Percentiles rank a stretch among this genome's conserved stretches.
phyloP scores from a whole-genome alignment of 2,797 vertebrate species.

The Lepilemur septentrionalis region DNA sequence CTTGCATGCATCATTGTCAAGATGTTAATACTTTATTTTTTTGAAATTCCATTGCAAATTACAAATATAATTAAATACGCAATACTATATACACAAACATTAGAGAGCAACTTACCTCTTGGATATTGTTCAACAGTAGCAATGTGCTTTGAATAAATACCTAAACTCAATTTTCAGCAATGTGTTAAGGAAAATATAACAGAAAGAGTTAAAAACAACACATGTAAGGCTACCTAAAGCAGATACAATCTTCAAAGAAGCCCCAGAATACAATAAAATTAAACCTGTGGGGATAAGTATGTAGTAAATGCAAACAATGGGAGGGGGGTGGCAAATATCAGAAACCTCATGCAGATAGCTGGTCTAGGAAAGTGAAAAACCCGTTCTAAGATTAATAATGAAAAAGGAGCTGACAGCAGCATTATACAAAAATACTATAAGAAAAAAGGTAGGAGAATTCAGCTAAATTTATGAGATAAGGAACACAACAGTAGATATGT shows the following conservation, averaged over 20 bases:
- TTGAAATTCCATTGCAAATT: neutral
- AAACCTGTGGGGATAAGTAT: neutral
- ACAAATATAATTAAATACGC: neutral
- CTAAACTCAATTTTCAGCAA: neutral
- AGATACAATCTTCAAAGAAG: neutral
- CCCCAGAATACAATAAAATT: neutral
- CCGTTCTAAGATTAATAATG: neutral
- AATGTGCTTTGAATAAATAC: neutral
- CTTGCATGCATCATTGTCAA: neutral
- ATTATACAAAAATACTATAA: neutral
- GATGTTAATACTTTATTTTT: neutral
- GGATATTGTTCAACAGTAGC: neutral
- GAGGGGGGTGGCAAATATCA: neutral
- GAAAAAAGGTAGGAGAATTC: neutral
- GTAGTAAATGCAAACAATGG: neutral
- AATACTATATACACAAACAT: neutral
- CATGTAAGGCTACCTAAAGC: neutral
- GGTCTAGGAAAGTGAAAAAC: neutral
- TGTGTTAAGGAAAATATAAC: neutral
- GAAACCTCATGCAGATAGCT: neutral
- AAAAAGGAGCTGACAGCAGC: neutral
- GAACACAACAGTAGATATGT: neutral
- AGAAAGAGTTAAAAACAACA: neutral
- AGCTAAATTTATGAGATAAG: neutral
- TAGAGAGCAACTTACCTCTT: neutral